Conservation (phyloP, 2,113 vertebrate species). For the Rhinolophus sinicus region DNA sequence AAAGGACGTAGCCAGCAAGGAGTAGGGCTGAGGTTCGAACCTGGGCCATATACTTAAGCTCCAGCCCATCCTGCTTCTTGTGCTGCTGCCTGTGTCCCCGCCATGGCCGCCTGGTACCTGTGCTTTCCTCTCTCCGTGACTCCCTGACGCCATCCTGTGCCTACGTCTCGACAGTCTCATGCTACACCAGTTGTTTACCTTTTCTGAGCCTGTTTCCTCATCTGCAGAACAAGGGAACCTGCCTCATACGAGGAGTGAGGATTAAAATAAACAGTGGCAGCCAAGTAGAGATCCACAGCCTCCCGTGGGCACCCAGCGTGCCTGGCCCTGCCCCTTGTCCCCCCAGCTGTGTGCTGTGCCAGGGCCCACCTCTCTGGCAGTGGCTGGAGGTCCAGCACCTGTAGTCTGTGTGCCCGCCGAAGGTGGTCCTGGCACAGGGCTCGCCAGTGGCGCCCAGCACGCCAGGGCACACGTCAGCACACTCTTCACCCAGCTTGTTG, state of each 20-base stretch:
- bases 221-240: not conserved
- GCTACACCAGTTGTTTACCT: not conserved
- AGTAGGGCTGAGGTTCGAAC: not conserved
- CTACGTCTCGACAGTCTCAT: not conserved
- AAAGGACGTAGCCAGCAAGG: not conserved
- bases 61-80: not conserved
- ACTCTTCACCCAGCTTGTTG: slow-evolving; percentile 87
- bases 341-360: not conserved
- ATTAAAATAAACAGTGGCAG: not conserved
- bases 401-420: slow-evolving; percentile 81
- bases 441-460: slow-evolving; percentile 82
- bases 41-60: not conserved
- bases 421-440: slow-evolving; percentile 83
- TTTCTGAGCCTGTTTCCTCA: slow-evolving; percentile 20
- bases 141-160: not conserved
- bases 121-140: not conserved
- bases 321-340: not conserved
- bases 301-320: not conserved
- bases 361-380: slow-evolving; percentile 88
- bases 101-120: no score
- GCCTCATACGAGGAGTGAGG: not conserved
- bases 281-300: not conserved
- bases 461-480: slow-evolving; percentile 87
- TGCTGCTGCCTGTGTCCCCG: not conserved
- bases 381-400: slow-evolving; percentile 90